A percentile compares a stretch with the other conserved stretches of the same genome.
These are phyloP conservation scores for Drosophila fungiperda DNA, from an alignment of 2,888 invertebrate genomes.

Conservation along the genomic window DNA sequence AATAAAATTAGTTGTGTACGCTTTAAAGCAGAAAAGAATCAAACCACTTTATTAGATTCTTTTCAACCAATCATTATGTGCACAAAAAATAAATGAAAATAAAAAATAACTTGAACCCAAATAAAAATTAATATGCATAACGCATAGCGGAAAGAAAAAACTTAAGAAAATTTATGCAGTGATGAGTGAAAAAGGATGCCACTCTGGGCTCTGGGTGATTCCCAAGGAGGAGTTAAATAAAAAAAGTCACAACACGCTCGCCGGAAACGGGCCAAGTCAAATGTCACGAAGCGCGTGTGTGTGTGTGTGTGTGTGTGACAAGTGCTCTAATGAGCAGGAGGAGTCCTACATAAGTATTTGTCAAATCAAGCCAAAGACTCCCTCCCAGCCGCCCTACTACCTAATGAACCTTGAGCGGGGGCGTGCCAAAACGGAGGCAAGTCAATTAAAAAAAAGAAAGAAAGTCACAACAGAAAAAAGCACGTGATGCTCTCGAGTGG, in stretches of 20 bases:
- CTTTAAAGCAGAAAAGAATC: not conserved
- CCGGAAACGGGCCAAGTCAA: constrained; percentile 60
- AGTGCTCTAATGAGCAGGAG: constrained; percentile 71
- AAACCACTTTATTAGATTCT: not conserved
- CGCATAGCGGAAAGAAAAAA: constrained; percentile 71
- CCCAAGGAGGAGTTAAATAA: constrained; percentile 8
- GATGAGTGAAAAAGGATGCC: constrained; percentile 83
- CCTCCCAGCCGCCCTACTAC: constrained; percentile 28
- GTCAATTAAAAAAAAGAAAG: constrained; percentile 83
- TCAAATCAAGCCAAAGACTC: constrained; percentile 55
- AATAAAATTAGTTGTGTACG: not conserved
- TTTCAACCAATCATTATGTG: not conserved
- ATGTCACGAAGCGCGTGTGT: constrained; percentile 57
- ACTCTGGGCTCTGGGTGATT: not conserved
- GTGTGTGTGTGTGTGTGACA: constrained; percentile 59
- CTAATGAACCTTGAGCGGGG: constrained; percentile 70
- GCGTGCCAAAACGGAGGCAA: constrained; percentile 63
- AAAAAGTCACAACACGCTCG: constrained; percentile 40
- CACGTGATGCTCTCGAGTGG: constrained; percentile 77
- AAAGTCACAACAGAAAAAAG: constrained; percentile 65
- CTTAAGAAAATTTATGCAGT: constrained; percentile 74
- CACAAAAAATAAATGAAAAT: not conserved
- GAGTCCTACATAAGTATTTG: constrained; percentile 51
- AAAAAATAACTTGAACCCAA: constrained; percentile 15
- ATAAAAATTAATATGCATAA: constrained; percentile 82